phyloP scores from a whole-genome alignment of 37 sponge, comb jelly and placozoan genomes.

The Ianthella basta region DNA sequence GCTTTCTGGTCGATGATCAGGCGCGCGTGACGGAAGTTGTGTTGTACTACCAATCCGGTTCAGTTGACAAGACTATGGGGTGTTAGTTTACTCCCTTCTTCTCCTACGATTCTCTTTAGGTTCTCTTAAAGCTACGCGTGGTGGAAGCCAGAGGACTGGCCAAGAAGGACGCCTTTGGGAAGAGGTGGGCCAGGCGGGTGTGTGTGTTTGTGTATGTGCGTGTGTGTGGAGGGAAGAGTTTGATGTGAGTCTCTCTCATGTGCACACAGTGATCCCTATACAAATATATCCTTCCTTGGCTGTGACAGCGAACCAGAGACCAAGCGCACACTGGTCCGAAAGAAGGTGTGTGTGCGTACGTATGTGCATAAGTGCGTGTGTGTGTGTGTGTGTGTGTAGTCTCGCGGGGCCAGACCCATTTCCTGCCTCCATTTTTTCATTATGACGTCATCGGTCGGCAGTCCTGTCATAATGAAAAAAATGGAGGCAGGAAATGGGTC shows the following conservation, averaged over 20 bases:
- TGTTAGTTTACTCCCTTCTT: too few relatives aligned
- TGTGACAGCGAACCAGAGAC: too few relatives aligned
- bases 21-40: too few relatives aligned
- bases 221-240: neutral
- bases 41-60: too few relatives aligned
- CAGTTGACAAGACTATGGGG: too few relatives aligned
- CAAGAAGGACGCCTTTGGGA: constrained; percentile 26
- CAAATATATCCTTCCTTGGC: neutral
- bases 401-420: too few relatives aligned
- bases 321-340: constrained; percentile 8
- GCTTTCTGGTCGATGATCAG: too few relatives aligned
- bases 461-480: too few relatives aligned
- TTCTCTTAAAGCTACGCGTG: neutral
- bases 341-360: constrained; percentile 15
- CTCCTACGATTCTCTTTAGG: neutral
- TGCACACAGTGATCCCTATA: constrained; percentile 12
- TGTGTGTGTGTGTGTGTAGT: constrained; percentile 42
- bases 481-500: too few relatives aligned
- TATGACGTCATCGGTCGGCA: too few relatives aligned
- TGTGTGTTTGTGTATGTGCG: neutral
- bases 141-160: neutral
- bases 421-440: too few relatives aligned
- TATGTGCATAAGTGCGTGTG: constrained; percentile 17
- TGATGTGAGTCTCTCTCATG: too few relatives aligned
- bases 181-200: constrained; percentile 10